Evolutionary conservation across 2,113 vertebrate species (phyloP), one percentile per base, ranked within the genome.

Genomic region (Prunella fulvescens): DNA sequence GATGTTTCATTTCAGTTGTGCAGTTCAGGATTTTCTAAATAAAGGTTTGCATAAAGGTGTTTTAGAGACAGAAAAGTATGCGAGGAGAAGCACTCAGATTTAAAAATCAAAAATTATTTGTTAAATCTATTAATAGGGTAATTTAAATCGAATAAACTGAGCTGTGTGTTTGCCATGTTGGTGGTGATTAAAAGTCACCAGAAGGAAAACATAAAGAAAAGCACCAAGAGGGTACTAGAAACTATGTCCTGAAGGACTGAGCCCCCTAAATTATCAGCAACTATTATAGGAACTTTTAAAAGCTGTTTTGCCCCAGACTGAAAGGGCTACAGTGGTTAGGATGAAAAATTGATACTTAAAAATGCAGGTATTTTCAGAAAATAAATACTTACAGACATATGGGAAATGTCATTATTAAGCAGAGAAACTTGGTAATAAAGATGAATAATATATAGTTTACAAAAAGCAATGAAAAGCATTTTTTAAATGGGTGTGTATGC

Each of bases 1-100:
- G 12, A 4, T 8, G 8, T 15, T 60, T 15, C 0, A 5, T 25
- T 29, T 26, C 25, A 7, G 20, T 9, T 14, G 23, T 14, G 53
- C 1, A 1, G 12, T 65, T 67, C 37, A 24, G 0, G 0, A 4
- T 71, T 67, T 67, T 22, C 56, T 42, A 29, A 47, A 28, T 12
- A 33, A 28, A 11, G 12, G 2, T 25, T 74, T 50, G 4, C 40
- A 26, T 23, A 11, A 76, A 66, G 9, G 1, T 44, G 3, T 73
- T 65, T 37, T 31, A 35, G 20, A 31, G 40, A 42, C 4, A 45
- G 16, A 73, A 81, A 47, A 26, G 13, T 1, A 8, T 4, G 12
- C 3, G 3, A 74, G 14, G 19, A 13, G 37, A 53, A 88, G 28
- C 22, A 9, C 8, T 50, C 22, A 19, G 11, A 42, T 67, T 48